These are phyloP conservation scores for Actinemys pallida DNA, from an alignment of 2,113 vertebrate genomes.

Conservation along the genomic window DNA sequence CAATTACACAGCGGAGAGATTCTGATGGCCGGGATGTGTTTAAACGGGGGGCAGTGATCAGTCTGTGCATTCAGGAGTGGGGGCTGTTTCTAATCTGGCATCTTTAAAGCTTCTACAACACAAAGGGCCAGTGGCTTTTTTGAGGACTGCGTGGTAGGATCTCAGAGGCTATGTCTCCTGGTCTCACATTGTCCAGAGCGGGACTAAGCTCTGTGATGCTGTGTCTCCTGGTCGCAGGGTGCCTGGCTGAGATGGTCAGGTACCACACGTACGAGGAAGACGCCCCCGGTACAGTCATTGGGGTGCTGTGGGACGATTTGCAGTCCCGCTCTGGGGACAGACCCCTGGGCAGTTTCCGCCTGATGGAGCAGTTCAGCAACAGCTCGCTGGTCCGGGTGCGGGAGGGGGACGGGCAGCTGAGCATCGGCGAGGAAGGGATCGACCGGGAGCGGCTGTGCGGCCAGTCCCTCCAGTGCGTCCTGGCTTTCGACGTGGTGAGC, in stretches of 20 bases:
- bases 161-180: not conserved
- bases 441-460: constrained; percentile 60
- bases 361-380: constrained; percentile 94
- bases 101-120: not conserved
- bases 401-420: constrained; percentile 92
- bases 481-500: constrained; percentile 95
- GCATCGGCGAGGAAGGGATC: constrained; percentile 84
- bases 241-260: constrained; percentile 87
- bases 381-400: constrained; percentile 91
- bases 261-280: constrained; percentile 93
- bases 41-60: not conserved
- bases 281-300: constrained; percentile 91
- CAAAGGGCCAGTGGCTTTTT: not conserved
- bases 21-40: not conserved
- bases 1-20: not conserved
- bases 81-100: not conserved
- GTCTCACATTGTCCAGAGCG: not conserved
- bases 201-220: constrained; percentile 76
- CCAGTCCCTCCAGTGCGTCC: constrained; percentile 76
- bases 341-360: constrained; percentile 89
- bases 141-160: not conserved
- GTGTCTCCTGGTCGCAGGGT: constrained; percentile 71
- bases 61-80: not conserved
- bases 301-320: constrained; percentile 75
- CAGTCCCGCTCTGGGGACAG: constrained; percentile 85